Conservation (phyloP, 2,888 invertebrate species). For the Coremacera marginata region DNA sequence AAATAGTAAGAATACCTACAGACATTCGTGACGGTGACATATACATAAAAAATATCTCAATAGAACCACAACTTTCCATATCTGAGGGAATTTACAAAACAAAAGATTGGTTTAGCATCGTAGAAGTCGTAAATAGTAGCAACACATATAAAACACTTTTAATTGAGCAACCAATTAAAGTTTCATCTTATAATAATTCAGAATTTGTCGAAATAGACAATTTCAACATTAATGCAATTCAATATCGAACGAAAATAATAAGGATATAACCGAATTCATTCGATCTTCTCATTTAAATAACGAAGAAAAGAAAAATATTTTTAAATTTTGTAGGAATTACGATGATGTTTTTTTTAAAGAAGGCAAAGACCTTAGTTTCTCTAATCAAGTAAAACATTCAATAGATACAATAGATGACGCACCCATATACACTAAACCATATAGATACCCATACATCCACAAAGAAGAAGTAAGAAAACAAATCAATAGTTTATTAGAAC, state of each 20-base stretch:
- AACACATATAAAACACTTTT: not conserved
- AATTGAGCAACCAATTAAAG: slow-evolving; percentile 12
- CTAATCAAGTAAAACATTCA: slow-evolving; percentile 38
- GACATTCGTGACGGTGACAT: slow-evolving; percentile 25
- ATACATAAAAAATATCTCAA: not conserved
- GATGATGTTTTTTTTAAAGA: slow-evolving; percentile 8
- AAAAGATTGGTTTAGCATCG: not conserved
- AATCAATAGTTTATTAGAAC: no score
- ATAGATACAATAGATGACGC: slow-evolving; percentile 45
- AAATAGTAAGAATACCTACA: slow-evolving; percentile 25
- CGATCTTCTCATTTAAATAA: not conserved
- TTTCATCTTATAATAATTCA: not conserved
- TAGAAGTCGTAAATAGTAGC: not conserved
- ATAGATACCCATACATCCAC: slow-evolving; percentile 46
- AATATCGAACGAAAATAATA: no score
- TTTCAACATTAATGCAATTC: not conserved
- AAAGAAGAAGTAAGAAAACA: no score
- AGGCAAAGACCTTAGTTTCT: not conserved
- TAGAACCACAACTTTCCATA: not conserved
- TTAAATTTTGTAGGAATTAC: not conserved
- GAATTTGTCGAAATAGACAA: not conserved
- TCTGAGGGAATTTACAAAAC: not conserved
- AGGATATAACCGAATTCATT: not conserved
- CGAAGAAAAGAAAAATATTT: not conserved
- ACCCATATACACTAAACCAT: slow-evolving; percentile 45